Base-by-base conservation (phyloP, 1,140 invertebrate species). In the Anastatus disparis region DNA sequence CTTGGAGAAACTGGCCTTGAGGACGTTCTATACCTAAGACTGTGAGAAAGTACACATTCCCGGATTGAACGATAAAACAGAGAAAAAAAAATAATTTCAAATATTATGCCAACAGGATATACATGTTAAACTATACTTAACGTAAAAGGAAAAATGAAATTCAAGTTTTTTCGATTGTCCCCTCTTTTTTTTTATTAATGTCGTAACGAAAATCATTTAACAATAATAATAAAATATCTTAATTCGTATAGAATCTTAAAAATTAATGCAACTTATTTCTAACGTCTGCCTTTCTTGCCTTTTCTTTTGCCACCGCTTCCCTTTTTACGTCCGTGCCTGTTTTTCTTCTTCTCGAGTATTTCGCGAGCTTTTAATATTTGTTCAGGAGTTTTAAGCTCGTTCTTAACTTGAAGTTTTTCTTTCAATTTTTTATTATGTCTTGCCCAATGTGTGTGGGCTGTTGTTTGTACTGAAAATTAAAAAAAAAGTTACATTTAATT, bases 301-400 rank as follows among this genome's bases (percentile, higher is more conserved):
- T 74, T 55, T 65, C 55, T 3, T 63, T 56, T 44, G 77, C 77
- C 42, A 78, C 76, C 62, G 29, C 61, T 56, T 10, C 66, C 64
- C 56, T 75, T 78, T 69, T 85, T 86, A 46, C 80, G 78, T 3
- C 76, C 76, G 17, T 79, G 84, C 63, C 82, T 85, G 46, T 84
- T 80, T 35, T 84, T 78, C 50, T 88, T 88, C 72, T 84, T 88
- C 55, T 90, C 89, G 27, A 88, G 85, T 3, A 86, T 74, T 58
- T 88, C 87, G 63, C 92, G 86, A 2, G 87, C 84, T 77, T 93
- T 94, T 3, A 93, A 78, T 69, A 94, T 91, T 77, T 93, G 89
- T 66, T 93, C 91, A 0, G 89, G 88, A 20, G 82, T 87, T 74
- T 90, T 92, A 40, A 94, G 58, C 78, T 93, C 92, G 31, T 79